Evolutionary conservation across 1,140 invertebrate species (phyloP).

Genomic region (Zaprionus nigranus): DNA sequence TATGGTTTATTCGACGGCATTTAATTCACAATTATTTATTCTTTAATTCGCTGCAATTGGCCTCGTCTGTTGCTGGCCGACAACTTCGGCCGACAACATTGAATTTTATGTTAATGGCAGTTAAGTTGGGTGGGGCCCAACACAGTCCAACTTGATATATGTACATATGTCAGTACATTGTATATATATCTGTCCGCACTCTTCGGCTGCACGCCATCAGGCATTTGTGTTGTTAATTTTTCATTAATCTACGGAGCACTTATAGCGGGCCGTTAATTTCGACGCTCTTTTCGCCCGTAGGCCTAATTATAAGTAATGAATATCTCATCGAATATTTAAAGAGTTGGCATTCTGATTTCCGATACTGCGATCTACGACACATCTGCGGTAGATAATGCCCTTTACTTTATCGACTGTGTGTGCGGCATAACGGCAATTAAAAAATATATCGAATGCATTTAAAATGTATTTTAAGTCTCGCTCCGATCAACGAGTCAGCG

Average conservation of each 20-base stretch:
- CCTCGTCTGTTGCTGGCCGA: slow-evolving; percentile 8
- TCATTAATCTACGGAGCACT: slow-evolving; percentile 59
- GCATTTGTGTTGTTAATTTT: slow-evolving; percentile 62
- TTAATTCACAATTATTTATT: slow-evolving; percentile 70
- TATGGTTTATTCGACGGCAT: slow-evolving; percentile 33
- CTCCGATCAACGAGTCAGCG: background rate
- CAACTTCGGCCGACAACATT: slow-evolving; percentile 31
- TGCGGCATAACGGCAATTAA: slow-evolving; percentile 8
- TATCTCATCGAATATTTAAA: slow-evolving; percentile 73
- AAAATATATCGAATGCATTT: slow-evolving; percentile 3
- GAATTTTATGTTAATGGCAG: slow-evolving; percentile 57
- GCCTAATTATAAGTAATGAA: slow-evolving; percentile 76
- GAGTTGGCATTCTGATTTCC: slow-evolving; percentile 42
- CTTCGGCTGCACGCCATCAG: slow-evolving; percentile 19
- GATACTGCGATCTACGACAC: slow-evolving; percentile 25
- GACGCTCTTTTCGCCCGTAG: slow-evolving; percentile 27
- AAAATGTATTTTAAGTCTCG: background rate
- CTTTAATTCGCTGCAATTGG: slow-evolving; percentile 59
- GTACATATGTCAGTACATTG: background rate
- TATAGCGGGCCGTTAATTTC: slow-evolving; percentile 29
- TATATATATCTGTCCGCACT: slow-evolving; percentile 12
- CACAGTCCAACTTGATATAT: slow-evolving; percentile 7
- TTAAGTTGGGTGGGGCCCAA: slow-evolving; percentile 2
- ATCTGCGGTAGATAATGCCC: slow-evolving; percentile 26
- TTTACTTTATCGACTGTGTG: slow-evolving; percentile 3